phyloP scores from a whole-genome alignment of 1,140 invertebrate genomes.

The Lepidurus couesii region DNA sequence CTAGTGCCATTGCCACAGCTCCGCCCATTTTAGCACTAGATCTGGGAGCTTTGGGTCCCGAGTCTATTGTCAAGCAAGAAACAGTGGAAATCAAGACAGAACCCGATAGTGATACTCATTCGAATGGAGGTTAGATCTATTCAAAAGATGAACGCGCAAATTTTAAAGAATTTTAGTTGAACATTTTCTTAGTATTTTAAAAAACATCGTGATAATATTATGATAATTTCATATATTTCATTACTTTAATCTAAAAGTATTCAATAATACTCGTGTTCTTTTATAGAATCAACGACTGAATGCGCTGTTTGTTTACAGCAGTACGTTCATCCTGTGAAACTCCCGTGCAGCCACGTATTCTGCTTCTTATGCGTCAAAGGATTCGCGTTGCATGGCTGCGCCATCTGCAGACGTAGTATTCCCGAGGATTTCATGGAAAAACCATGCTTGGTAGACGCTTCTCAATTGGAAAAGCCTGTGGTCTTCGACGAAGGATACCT shows the following conservation, averaged over 20 bases:
- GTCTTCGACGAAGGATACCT: constrained; percentile 67
- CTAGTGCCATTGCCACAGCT: too few relatives aligned
- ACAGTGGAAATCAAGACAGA: background rate
- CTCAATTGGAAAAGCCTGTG: constrained; percentile 47
- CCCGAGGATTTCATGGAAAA: constrained; percentile 76
- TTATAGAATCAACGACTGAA: constrained; percentile 48
- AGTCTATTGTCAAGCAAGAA: background rate
- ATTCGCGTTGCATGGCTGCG: constrained; percentile 76
- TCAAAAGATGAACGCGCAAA: too few relatives aligned
- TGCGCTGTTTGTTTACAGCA: constrained; percentile 88
- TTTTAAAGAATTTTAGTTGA: too few relatives aligned
- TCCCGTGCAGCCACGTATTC: constrained; percentile 92
- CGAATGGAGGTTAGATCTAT: background rate
- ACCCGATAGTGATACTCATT: background rate
- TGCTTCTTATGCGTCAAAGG: constrained; percentile 95
- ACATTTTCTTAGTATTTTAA: too few relatives aligned
- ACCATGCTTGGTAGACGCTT: constrained; percentile 63
- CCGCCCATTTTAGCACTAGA: background rate
- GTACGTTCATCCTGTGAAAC: constrained; percentile 74
- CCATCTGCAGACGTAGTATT: constrained; percentile 77
- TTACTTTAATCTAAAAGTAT: background rate
- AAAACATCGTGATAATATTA: too few relatives aligned
- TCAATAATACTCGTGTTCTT: background rate
- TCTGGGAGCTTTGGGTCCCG: background rate
- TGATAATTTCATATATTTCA: background rate